phyloP scores from a whole-genome alignment of 1,140 invertebrate species.

The Drosophila pectinifera region DNA sequence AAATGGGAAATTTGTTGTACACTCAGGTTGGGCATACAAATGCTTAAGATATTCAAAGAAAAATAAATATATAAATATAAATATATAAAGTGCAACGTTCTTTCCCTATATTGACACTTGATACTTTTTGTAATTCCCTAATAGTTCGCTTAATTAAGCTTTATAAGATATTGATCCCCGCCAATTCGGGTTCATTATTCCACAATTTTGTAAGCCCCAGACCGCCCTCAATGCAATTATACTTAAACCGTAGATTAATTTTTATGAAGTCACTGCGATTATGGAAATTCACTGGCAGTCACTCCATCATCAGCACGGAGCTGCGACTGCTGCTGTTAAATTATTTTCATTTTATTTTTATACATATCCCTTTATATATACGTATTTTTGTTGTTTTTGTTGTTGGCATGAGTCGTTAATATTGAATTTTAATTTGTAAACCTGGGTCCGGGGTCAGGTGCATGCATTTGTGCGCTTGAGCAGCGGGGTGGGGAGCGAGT shows the following conservation, averaged over 20 bases:
- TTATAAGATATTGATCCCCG: not conserved
- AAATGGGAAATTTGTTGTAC: not conserved
- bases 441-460: conserved; percentile 52
- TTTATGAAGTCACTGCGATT: conserved; percentile 83
- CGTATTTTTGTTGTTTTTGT: conserved; percentile 33
- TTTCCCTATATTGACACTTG: too few relatives aligned
- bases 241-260: conserved; percentile 84
- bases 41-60: too few relatives aligned
- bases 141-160: not conserved
- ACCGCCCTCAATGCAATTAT: conserved; percentile 60
- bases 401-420: conserved; percentile 69
- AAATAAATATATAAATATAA: too few relatives aligned
- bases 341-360: conserved; percentile 73
- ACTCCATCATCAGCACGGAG: conserved; percentile 20
- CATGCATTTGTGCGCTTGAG: conserved; percentile 29
- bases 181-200: conserved; percentile 18
- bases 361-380: conserved; percentile 19
- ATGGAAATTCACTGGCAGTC: conserved; percentile 72
- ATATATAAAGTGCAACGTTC: too few relatives aligned
- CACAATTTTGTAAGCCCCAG: conserved; percentile 13
- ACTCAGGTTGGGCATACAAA: too few relatives aligned
- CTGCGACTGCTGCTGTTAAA: conserved; percentile 63
- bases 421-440: conserved; percentile 84
- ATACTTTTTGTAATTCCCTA: too few relatives aligned
- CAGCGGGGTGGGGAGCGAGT: conserved; percentile 23